phyloP scores from a whole-genome alignment of 2,888 invertebrate genomes.

The Andrena fulva region DNA sequence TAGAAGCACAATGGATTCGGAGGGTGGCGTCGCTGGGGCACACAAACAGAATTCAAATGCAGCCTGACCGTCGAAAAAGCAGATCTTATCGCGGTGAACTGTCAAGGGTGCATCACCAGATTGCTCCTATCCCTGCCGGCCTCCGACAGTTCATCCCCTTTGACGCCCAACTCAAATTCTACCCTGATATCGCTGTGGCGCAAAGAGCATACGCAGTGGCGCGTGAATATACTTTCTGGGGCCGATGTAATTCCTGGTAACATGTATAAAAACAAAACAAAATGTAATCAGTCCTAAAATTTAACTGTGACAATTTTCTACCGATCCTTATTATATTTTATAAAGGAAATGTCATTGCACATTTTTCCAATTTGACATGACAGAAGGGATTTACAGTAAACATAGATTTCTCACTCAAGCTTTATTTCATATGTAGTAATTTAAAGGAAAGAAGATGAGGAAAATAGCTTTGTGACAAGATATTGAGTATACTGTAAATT shows the following conservation, averaged over 20 bases:
- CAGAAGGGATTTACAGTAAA: too few relatives aligned
- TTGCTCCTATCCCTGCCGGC: constrained; percentile 79
- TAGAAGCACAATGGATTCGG: constrained; percentile 74
- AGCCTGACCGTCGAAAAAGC: constrained; percentile 73
- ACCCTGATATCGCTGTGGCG: constrained; percentile 53
- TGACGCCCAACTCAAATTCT: constrained; percentile 61
- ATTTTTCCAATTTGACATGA: not conserved
- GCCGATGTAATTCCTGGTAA: constrained; percentile 9
- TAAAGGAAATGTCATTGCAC: not conserved
- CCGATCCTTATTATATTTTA: not conserved
- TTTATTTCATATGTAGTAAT: too few relatives aligned
- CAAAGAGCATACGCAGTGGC: constrained; percentile 42
- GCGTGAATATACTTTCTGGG: constrained; percentile 27
- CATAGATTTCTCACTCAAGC: too few relatives aligned
- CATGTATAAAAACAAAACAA: not conserved
- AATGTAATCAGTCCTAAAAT: not conserved
- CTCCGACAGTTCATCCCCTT: constrained; percentile 66
- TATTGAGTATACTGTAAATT: too few relatives aligned
- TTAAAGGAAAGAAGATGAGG: too few relatives aligned
- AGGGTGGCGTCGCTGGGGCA: constrained; percentile 67
- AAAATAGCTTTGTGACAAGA: too few relatives aligned
- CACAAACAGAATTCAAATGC: constrained; percentile 80
- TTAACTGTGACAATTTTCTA: not conserved
- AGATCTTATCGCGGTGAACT: constrained; percentile 80
- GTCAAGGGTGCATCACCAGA: constrained; percentile 78